Evolutionary conservation across 2,113 vertebrate species (phyloP).

Genomic region (Syngnathus typhle): DNA sequence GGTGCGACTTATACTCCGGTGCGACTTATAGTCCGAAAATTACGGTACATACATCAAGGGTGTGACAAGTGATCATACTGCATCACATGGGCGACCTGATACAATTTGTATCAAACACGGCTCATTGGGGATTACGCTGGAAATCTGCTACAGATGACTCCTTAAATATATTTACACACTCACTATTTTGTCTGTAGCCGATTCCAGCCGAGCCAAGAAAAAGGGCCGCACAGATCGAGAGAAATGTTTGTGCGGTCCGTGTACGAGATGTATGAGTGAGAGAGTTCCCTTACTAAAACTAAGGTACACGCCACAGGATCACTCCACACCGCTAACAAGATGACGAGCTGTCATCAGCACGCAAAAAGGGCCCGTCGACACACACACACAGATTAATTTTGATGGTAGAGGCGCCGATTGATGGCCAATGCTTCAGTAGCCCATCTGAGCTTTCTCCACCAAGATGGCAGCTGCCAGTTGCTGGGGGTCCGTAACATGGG

Average conservation of each 20-base stretch:
- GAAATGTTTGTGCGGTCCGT: background rate
- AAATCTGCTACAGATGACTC: slow-evolving; percentile 59
- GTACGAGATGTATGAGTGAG: slow-evolving; percentile 61
- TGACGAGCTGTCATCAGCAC: slow-evolving; percentile 36
- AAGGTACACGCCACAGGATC: slow-evolving; percentile 78
- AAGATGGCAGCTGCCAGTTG: slow-evolving; percentile 93
- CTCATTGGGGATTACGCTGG: slow-evolving; percentile 73
- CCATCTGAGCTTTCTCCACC: slow-evolving; percentile 85
- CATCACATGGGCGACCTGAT: slow-evolving; percentile 87
- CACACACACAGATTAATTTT: slow-evolving; percentile 16
- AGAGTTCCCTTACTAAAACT: slow-evolving; percentile 94
- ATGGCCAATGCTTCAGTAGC: slow-evolving; percentile 66
- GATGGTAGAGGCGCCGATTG: too few relatives aligned
- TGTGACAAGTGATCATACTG: slow-evolving; percentile 56
- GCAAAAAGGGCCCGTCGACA: slow-evolving; percentile 19
- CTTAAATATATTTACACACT: slow-evolving; percentile 60
- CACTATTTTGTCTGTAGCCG: slow-evolving; percentile 49
- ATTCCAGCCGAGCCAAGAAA: slow-evolving; percentile 45
- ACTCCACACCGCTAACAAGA: slow-evolving; percentile 46
- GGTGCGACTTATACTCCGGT: too few relatives aligned
- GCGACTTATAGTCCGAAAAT: too few relatives aligned
- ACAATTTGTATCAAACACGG: slow-evolving; percentile 99
- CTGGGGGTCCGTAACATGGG: slow-evolving; percentile 89
- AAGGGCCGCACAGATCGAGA: slow-evolving; percentile 36
- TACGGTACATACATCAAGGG: slow-evolving; percentile 43